Percentiles rank a stretch among this genome's conserved stretches.
Conservation (phyloP, 2,113 vertebrate genomes). For the Phoenicopterus ruber region DNA sequence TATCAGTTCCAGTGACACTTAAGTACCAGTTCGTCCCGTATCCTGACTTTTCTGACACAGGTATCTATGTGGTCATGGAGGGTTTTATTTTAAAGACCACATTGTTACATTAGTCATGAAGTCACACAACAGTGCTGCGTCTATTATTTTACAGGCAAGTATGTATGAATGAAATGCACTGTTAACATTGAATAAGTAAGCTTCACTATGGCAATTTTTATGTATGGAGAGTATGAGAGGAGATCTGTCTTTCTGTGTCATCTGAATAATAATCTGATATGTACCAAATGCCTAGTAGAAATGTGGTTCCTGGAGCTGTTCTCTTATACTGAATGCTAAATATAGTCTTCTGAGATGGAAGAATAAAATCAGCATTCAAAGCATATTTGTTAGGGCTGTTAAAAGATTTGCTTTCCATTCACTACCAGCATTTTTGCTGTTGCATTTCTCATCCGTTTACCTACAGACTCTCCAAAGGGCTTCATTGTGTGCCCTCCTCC, state of each 20-base stretch:
- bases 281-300: background rate
- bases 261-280: conserved; percentile 27
- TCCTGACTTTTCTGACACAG: background rate
- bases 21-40: background rate
- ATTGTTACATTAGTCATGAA: background rate
- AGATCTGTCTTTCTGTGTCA: conserved; percentile 34
- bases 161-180: background rate
- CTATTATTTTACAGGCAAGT: background rate
- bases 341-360: background rate
- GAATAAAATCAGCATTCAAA: conserved; percentile 12
- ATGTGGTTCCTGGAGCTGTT: background rate
- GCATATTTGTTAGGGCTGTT: background rate
- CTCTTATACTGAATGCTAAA: background rate
- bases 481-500: background rate
- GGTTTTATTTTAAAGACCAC: background rate
- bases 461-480: background rate
- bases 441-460: conserved; percentile 5
- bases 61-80: background rate
- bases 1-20: background rate
- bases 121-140: background rate
- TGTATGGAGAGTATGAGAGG: background rate
- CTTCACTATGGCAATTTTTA: background rate
- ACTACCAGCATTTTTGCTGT: background rate
- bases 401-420: conserved; percentile 1
- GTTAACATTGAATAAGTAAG: background rate